phyloP scores from a whole-genome alignment of 2,113 vertebrate genomes.

The Bos indicus region DNA sequence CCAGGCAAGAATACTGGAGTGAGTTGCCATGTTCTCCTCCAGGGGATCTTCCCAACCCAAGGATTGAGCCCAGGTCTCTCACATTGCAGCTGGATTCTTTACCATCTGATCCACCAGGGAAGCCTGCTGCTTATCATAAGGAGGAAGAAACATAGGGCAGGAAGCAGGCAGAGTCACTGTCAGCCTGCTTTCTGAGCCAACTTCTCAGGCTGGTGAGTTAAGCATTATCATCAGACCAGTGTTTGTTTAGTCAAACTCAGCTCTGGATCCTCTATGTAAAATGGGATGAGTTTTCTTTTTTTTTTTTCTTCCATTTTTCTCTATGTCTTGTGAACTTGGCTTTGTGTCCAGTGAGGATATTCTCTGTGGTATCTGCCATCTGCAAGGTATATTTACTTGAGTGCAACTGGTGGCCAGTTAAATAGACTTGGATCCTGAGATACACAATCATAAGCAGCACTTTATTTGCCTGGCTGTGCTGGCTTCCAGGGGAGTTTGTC shows the following conservation, averaged over 20 bases:
- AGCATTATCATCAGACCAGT: background rate
- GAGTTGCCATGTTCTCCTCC: background rate
- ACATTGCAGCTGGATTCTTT: background rate
- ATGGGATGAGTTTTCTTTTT: background rate
- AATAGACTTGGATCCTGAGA: background rate
- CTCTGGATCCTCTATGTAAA: background rate
- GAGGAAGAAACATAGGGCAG: background rate
- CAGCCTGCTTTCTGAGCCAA: background rate
- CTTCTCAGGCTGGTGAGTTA: background rate
- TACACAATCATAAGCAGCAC: background rate
- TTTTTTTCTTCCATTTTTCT: background rate
- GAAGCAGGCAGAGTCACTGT: background rate
- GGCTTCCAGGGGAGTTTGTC: background rate
- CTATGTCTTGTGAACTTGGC: background rate
- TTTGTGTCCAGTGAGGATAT: background rate
- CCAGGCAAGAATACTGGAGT: background rate
- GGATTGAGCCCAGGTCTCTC: background rate
- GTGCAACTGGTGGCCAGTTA: background rate
- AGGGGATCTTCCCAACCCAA: background rate
- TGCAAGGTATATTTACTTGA: background rate
- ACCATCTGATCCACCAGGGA: background rate
- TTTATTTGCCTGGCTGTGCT: background rate
- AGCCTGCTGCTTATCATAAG: background rate
- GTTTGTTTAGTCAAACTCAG: background rate
- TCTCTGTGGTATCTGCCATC: background rate